A percentile compares a stretch with the other conserved stretches of the same genome.
phyloP scores from a whole-genome alignment of 2,797 vertebrate genomes.

The Hozukius guyotensis region DNA sequence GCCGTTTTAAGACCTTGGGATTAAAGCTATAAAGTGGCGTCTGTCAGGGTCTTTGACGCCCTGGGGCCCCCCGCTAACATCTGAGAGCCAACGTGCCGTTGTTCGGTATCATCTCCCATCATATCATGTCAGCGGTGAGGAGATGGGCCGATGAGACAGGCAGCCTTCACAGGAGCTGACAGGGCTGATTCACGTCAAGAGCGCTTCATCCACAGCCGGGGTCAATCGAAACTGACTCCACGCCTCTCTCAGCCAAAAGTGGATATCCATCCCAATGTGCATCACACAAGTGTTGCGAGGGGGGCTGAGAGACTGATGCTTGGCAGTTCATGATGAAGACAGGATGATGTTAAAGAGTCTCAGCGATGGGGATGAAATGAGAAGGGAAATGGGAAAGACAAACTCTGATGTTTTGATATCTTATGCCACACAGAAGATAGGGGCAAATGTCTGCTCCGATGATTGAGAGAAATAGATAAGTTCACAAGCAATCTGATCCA shows the following conservation, averaged over 20 bases:
- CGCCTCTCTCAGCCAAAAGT: slow-evolving; percentile 84
- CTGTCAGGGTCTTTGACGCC: slow-evolving; percentile 94
- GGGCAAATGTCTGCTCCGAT: slow-evolving; percentile 9
- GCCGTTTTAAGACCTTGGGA: slow-evolving; percentile 95
- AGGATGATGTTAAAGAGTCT: slow-evolving; percentile 43
- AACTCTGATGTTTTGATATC: slow-evolving; percentile 44
- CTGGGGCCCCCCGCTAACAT: slow-evolving; percentile 87
- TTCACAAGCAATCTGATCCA: slow-evolving; percentile 8
- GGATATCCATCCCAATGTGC: slow-evolving; percentile 83
- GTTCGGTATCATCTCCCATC: slow-evolving; percentile 99
- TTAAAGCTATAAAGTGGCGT: slow-evolving; percentile 98
- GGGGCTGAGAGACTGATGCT: slow-evolving; percentile 46
- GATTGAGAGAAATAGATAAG: background rate
- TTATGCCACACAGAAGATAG: slow-evolving; percentile 34
- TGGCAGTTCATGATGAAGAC: slow-evolving; percentile 70
- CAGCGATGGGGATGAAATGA: slow-evolving; percentile 35
- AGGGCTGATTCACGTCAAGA: slow-evolving; percentile 93
- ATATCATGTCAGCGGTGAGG: slow-evolving; percentile 90
- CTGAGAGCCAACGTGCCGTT: slow-evolving; percentile 94
- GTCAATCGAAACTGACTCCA: slow-evolving; percentile 90
- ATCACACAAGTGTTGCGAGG: slow-evolving; percentile 52
- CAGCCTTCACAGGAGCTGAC: slow-evolving; percentile 92
- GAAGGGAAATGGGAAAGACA: slow-evolving; percentile 43
- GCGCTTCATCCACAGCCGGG: slow-evolving; percentile 89
- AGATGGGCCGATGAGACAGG: slow-evolving; percentile 91